phyloP scores from a whole-genome alignment of 2,888 invertebrate species.

The Polydrusus cervinus region DNA sequence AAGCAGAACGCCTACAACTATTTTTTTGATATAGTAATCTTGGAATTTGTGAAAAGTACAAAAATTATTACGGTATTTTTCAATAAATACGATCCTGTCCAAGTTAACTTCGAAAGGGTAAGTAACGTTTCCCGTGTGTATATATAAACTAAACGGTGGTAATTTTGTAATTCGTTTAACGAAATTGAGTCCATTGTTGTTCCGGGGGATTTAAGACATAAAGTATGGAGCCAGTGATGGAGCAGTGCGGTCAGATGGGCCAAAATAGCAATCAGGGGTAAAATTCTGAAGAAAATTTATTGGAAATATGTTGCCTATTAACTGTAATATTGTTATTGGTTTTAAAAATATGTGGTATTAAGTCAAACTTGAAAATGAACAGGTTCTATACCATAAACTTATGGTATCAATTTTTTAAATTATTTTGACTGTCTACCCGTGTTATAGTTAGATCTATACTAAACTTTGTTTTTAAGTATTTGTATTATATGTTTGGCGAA shows the following conservation, averaged over 20 bases:
- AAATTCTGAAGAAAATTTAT: constrained; percentile 35
- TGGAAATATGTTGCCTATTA: constrained; percentile 25
- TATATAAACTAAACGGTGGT: constrained; percentile 63
- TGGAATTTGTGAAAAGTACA: no score
- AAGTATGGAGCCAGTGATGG: constrained; percentile 18
- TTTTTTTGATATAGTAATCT: no score
- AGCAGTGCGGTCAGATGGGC: constrained; percentile 40
- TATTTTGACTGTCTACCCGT: no score
- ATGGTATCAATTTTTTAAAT: no score
- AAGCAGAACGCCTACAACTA: no score
- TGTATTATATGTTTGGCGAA: no score
- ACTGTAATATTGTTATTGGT: constrained; percentile 15
- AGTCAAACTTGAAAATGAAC: no score
- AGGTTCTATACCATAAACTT: no score
- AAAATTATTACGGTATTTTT: no score
- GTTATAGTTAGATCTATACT: no score
- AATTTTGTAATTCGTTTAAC: constrained; percentile 63
- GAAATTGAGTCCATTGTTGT: constrained; percentile 55
- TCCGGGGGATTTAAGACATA: constrained; percentile 47
- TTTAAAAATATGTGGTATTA: not conserved
- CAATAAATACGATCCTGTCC: constrained; percentile 40
- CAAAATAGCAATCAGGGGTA: constrained; percentile 31
- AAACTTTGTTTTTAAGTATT: no score
- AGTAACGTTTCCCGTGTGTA: constrained; percentile 47
- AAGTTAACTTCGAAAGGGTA: constrained; percentile 29